Conservation (phyloP, 1,140 invertebrate species). For the Bilobella aurantiaca region DNA sequence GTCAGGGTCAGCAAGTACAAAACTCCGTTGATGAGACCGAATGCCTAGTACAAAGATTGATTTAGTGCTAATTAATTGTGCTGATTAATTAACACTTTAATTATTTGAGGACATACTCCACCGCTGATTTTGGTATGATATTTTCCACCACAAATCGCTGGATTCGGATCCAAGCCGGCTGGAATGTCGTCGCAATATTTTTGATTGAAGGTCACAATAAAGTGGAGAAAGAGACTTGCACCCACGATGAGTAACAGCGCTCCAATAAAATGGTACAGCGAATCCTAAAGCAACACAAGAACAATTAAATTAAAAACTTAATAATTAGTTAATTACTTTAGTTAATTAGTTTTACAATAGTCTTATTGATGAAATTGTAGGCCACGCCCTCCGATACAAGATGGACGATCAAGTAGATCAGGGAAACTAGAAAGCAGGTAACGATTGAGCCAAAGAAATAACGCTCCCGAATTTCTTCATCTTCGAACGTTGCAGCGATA, state of each 20-base stretch:
- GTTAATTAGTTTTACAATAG: neutral
- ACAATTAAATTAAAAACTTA: neutral
- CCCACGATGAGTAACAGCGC: neutral
- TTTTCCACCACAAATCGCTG: neutral
- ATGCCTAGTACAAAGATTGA: neutral
- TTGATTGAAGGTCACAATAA: neutral
- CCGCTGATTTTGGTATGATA: neutral
- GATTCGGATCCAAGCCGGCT: neutral
- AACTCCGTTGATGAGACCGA: neutral
- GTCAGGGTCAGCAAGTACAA: neutral
- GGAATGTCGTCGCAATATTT: neutral
- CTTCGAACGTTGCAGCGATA: neutral
- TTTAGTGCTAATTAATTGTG: neutral
- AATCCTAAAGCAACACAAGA: neutral
- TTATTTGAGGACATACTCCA: neutral
- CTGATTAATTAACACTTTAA: neutral
- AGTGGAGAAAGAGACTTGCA: neutral
- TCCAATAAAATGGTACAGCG: neutral
- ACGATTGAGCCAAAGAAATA: neutral
- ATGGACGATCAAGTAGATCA: neutral
- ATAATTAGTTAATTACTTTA: too few relatives aligned
- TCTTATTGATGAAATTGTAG: neutral
- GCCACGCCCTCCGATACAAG: neutral
- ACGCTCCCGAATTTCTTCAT: neutral
- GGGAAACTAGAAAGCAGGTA: neutral